Evolutionary conservation across 2,797 vertebrate genomes (phyloP), one percentile per base, ranked within the genome.

Genomic region (Acrocephalus scirpaceus): DNA sequence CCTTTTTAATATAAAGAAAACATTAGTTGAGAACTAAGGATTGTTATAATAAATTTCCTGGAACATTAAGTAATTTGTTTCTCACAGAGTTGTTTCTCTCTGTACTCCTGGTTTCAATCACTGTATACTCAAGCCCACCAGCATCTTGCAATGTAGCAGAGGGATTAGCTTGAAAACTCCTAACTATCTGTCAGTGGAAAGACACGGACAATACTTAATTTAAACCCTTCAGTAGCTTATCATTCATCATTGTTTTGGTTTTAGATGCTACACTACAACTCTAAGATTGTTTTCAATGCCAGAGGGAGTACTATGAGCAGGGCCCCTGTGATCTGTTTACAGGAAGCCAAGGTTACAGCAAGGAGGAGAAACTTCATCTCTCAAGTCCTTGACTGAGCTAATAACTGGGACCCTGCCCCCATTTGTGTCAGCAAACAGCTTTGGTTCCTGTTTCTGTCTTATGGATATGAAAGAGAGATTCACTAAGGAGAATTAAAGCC

Each of bases 301-400:
- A 21, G 61, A 69, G 34, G 14, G 36, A 23, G 5, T 29, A 22
- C 18, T 44, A 7, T 29, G 60, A 83, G 18, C 26, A 30, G 29
- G 13, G 8, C 13, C 45, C 0, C 0, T 2, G 3, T 65, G 29
- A 69, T 11, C 11, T 1, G 19, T 45, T 91, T 48, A 34, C 9
- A 36, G 8, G 32, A 69, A 81, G 27, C 16, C 51, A 13, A 1
- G 6, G 10, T 40, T 86, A 45, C 6, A 51, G 26, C 16, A 53
- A 48, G 40, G 23, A 70, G 56, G 18, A 54, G 34, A 92, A 73
- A 78, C 3, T 32, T 70, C 9, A 19, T 54, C 11, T 45, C 23
- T 47, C 10, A 57, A 7, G 47, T 61, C 20, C 42, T 74, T 75
- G 80, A 11, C 25, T 38, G 76, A 18, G 11, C 9, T 67, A 11